These are phyloP conservation scores for Cryptomyrus ogoouensis DNA, from an alignment of 2,113 vertebrate genomes.

Conservation along the genomic window DNA sequence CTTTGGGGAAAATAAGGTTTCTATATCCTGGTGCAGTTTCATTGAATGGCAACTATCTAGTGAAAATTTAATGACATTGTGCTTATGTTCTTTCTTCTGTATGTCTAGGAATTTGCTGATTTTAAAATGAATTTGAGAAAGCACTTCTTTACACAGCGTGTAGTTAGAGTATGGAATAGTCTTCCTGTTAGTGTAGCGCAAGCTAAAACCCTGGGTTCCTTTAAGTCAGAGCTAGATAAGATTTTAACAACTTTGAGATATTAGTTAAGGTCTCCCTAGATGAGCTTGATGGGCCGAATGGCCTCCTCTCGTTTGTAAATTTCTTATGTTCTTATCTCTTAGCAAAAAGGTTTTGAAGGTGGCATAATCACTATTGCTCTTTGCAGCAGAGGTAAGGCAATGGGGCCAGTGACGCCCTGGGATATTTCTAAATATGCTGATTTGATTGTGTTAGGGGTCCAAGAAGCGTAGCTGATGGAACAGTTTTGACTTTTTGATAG, in stretches of 20 bases:
- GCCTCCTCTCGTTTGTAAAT: too few relatives aligned
- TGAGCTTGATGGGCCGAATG: too few relatives aligned
- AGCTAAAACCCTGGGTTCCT: too few relatives aligned
- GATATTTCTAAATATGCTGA: neutral
- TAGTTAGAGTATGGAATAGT: too few relatives aligned
- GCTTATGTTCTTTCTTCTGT: slow-evolving; percentile 47
- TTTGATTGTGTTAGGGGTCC: neutral
- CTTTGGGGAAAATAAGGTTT: slow-evolving; percentile 56
- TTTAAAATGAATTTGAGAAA: neutral
- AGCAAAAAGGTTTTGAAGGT: slow-evolving; percentile 50
- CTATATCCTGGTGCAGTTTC: slow-evolving; percentile 65
- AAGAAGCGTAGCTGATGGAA: neutral
- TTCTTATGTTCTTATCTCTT: slow-evolving; percentile 29
- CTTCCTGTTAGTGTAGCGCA: too few relatives aligned
- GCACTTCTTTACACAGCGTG: too few relatives aligned
- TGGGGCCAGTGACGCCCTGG: neutral
- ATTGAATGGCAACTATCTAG: slow-evolving; percentile 54
- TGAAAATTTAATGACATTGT: slow-evolving; percentile 51
- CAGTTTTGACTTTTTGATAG: neutral
- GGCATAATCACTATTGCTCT: neutral
- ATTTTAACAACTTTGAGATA: too few relatives aligned
- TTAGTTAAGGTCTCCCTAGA: too few relatives aligned
- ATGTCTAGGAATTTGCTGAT: slow-evolving; percentile 46
- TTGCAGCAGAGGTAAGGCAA: slow-evolving; percentile 21
- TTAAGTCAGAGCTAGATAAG: too few relatives aligned